These are phyloP conservation scores for Agraylea sexmaculata DNA, from an alignment of 1,140 invertebrate genomes.

Conservation along the genomic window DNA sequence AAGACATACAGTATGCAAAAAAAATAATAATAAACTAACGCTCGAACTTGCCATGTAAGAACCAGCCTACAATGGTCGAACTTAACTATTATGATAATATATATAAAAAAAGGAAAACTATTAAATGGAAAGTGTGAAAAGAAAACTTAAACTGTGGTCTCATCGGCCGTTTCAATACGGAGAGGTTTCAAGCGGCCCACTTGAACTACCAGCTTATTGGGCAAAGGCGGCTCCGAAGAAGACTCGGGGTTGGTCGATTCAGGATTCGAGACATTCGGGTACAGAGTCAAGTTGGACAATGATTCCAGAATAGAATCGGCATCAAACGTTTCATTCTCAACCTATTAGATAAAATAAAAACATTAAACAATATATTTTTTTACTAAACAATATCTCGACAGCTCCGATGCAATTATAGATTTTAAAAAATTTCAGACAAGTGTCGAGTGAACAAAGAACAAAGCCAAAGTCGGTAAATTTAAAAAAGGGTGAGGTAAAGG, in stretches of 20 bases:
- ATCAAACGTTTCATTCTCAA: slow-evolving; percentile 5
- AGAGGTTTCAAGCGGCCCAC: slow-evolving; percentile 7
- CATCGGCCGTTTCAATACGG: slow-evolving; percentile 17
- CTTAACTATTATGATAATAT: too few relatives aligned
- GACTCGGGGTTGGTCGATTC: slow-evolving; percentile 3
- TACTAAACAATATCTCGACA: neutral
- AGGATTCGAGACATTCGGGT: slow-evolving; percentile 3
- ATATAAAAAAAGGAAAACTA: too few relatives aligned
- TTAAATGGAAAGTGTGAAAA: too few relatives aligned
- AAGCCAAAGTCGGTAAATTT: neutral
- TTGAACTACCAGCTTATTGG: slow-evolving; percentile 18
- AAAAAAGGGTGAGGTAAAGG: neutral
- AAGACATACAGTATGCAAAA: too few relatives aligned
- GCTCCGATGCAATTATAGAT: neutral
- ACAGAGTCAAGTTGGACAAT: slow-evolving; percentile 17
- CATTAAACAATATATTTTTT: neutral
- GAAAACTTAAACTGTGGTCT: slow-evolving; percentile 16
- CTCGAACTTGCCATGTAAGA: too few relatives aligned
- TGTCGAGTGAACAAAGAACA: neutral
- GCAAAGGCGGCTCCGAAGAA: neutral
- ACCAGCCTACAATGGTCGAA: too few relatives aligned
- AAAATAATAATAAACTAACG: too few relatives aligned
- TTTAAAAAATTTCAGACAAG: neutral
- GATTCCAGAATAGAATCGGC: slow-evolving; percentile 15
- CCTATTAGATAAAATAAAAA: neutral